Conservation (phyloP, 2,888 invertebrate genomes). For the Lordiphosa andalusiaca region DNA sequence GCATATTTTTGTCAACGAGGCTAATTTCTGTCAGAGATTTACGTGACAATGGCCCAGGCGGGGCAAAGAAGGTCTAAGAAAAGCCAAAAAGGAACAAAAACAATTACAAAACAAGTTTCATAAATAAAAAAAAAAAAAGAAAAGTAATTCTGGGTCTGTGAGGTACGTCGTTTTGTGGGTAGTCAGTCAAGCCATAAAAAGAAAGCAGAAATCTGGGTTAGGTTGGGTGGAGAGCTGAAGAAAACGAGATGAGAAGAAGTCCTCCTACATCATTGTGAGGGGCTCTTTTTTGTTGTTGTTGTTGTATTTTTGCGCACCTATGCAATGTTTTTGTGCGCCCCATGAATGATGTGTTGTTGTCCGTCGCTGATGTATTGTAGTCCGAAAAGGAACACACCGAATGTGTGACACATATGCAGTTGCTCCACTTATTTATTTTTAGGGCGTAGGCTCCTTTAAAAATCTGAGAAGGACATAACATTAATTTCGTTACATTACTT, state of each 20-base stretch:
- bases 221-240: constrained; percentile 26
- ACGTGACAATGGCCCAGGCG: constrained; percentile 65
- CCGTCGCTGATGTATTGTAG: constrained; percentile 58
- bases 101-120: constrained; percentile 69
- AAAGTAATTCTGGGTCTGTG: constrained; percentile 6
- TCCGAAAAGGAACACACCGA: constrained; percentile 46
- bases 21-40: constrained; percentile 75
- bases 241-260: constrained; percentile 1
- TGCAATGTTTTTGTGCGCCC: constrained; percentile 36
- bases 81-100: constrained; percentile 52
- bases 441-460: constrained; percentile 8
- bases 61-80: constrained; percentile 12
- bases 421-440: constrained; percentile 19
- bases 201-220: constrained; percentile 63
- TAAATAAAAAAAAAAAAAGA: constrained; percentile 21
- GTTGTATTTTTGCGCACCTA: constrained; percentile 41
- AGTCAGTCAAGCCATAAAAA: constrained; percentile 68
- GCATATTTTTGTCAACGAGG: constrained; percentile 75
- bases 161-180: constrained; percentile 60
- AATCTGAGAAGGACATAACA: neutral
- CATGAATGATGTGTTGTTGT: constrained; percentile 48
- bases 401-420: constrained; percentile 66
- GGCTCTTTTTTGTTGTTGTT: constrained; percentile 8
- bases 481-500: too few species aligned
- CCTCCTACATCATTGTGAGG: constrained; percentile 29